phyloP scores from a whole-genome alignment of 2,113 vertebrate genomes.

The Laterallus jamaicensis region DNA sequence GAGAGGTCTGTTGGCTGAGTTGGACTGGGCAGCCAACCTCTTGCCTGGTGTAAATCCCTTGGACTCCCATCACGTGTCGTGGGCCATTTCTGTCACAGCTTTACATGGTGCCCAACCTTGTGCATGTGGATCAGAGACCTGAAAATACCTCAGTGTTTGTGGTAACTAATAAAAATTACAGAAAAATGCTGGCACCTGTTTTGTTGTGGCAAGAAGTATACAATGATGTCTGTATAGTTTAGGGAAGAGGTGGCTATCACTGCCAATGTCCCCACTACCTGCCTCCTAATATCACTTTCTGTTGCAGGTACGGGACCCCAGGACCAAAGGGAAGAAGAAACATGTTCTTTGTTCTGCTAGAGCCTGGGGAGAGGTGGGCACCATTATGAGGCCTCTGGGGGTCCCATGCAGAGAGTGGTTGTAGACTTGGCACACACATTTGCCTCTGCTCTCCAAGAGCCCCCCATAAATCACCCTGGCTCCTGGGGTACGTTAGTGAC shows the following conservation, averaged over 20 bases:
- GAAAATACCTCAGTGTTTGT: background rate
- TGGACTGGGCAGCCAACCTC: background rate
- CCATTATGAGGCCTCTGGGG: rapidly evolving
- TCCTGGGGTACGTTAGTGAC: background rate
- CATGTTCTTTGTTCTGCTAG: background rate
- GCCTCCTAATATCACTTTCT: background rate
- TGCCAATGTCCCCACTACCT: background rate
- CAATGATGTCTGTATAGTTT: background rate
- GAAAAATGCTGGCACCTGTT: background rate
- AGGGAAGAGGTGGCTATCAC: background rate
- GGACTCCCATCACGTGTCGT: background rate
- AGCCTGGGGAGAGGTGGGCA: background rate
- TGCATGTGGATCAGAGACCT: background rate
- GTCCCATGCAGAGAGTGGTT: background rate
- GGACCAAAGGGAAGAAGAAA: background rate
- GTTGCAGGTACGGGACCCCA: background rate
- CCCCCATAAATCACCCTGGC: background rate
- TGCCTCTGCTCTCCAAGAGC: background rate
- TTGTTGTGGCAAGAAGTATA: background rate
- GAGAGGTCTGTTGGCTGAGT: background rate
- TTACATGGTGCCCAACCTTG: background rate
- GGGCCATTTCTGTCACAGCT: background rate
- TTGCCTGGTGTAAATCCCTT: background rate
- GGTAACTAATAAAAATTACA: background rate
- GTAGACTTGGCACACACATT: rapidly evolving